Evolutionary conservation across 53 echinoderm and acorn worm species (phyloP), one percentile per base, ranked within the genome.

Genomic region (Paelopatides confundens): DNA sequence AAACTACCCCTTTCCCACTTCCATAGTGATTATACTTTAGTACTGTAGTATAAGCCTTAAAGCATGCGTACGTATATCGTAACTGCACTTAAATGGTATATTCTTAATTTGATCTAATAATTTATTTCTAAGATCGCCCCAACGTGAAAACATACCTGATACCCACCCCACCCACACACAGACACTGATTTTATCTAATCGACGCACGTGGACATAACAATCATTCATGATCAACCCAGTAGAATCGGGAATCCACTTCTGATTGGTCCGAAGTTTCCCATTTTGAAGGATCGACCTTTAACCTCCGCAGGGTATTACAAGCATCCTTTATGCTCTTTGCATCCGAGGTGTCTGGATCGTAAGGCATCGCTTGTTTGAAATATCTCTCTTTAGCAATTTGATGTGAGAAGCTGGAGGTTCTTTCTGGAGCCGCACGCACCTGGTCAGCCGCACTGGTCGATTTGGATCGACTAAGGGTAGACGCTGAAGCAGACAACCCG

Each of bases 201-300:
- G 43, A 43, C 43, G 43, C 0, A 43, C n/a, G n/a, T 43, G 43
- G 12, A 7, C 43, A 10, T 3, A 43, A 43, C 12, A 54, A 5
- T 64, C 36, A 24, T 63, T 83, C 83, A 63, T 83, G 63, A 35
- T 83, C 37, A n/a, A 82, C 49, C 83, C 83, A 82, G 37, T 87
- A 32, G 40, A 91, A 87, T 12, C 87, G 38, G 11, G 91, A 63
- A 26, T 91, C 87, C 2, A 91, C 49, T 54, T 91, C 91, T 34
- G 87, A 76, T 29, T 77, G 69, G 8, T 74, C 83, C 17, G 15
- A n/a, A 2, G 66, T 76, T 83, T 83, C 63, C 83, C 79, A 78
- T 69, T 69, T 86, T 0, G 47, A 34, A 35, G 91, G 91, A 48
- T 83, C 83, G 27, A 91, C 76, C 24, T 63, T 69, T 5, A 91